These are phyloP conservation scores for Rallus crepitans DNA, from an alignment of 2,797 vertebrate genomes.

Conservation along the genomic window DNA sequence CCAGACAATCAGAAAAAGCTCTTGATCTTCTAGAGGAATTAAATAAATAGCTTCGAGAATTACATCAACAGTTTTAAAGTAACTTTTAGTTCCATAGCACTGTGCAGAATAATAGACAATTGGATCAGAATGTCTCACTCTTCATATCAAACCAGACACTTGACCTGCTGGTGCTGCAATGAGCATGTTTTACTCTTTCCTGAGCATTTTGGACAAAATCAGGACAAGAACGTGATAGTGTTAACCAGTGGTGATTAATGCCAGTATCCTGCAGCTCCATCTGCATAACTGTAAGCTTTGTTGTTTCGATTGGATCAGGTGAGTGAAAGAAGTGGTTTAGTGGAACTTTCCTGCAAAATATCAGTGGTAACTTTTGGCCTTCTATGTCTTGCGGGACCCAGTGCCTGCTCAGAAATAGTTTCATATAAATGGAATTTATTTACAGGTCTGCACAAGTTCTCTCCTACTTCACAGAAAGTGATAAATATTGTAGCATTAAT, in stretches of 20 bases:
- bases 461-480: background rate
- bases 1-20: background rate
- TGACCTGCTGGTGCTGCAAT: background rate
- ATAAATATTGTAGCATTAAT: background rate
- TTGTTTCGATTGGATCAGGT: rapidly evolving
- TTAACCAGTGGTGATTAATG: background rate
- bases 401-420: background rate
- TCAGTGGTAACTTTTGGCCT: background rate
- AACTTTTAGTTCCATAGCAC: background rate
- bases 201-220: background rate
- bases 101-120: background rate
- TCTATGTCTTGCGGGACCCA: background rate
- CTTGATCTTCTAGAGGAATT: conserved; percentile 12
- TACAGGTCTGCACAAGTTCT: background rate
- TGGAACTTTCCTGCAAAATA: background rate
- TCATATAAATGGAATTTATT: background rate
- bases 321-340: background rate
- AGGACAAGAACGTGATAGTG: background rate
- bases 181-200: background rate
- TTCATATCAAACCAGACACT: background rate
- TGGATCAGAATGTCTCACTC: background rate
- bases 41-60: background rate
- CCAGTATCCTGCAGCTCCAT: background rate
- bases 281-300: background rate
- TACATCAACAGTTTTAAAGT: background rate